Base-by-base conservation (phyloP, 1,140 invertebrate species). In the Microplitis mediator region DNA sequence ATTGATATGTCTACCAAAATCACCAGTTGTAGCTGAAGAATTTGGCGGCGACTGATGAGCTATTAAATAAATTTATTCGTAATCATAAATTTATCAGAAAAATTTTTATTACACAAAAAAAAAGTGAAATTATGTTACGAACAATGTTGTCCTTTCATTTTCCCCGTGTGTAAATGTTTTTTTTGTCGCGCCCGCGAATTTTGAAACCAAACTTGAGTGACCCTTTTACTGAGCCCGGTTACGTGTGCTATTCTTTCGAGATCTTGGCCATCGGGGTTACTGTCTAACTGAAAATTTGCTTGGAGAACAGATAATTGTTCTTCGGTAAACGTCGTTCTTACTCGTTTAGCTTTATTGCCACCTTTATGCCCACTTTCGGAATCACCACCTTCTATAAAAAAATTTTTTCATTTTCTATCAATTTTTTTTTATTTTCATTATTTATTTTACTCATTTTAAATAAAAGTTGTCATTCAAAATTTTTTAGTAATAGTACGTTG, bases 201-300 rank as follows among this genome's bases (percentile, higher is more conserved):
- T 88, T 98, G 97, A 87, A 99, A 99, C 98, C 97, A 99, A 45
- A 99, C 98, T 90, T 99, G 98, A 39, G 97, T 99, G 52, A 99
- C 98, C 76, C 98, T 89, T 89, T 99, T 99, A 87, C 95, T 98
- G 4, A 99, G 90, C 3, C 97, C 97, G 13, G 98, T 99, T 69
- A 98, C 94, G 78, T 97, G 95, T 0, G 98, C 97, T 80, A 99
- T 99, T 72, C 97, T 89, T 87, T 99, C 98, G 80, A 99, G 88
- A 84, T 99, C 98, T 84, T 98, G 97, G 0, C 97, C 97, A 87
- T 99, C 98, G 3, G 98, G 98, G 88, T 99, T 99, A 73, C 96
- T 98, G 86, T 99, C 98, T 78, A 98, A 88, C 85, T 98, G 94
- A 86, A 99, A 99, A 87, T 99, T 98, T 6, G 97, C 96, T 85